Conservation (phyloP, 2,113 vertebrate species). For the Anser brachyrhynchus region DNA sequence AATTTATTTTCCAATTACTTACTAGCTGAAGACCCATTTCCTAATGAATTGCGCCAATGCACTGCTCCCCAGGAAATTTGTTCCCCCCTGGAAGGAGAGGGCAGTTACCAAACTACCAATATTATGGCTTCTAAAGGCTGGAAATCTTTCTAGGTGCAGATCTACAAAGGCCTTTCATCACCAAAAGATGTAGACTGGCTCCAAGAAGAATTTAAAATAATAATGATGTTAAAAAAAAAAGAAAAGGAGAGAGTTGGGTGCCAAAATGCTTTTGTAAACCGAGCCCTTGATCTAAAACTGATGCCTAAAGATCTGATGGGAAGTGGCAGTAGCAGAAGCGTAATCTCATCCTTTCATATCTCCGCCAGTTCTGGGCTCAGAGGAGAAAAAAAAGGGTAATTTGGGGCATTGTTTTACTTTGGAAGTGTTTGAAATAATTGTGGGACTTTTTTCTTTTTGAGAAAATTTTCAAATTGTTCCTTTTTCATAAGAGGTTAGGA, state of each 20-base stretch:
- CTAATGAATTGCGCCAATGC: slow-evolving; percentile 34
- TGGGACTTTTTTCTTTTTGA: neutral
- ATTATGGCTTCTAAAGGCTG: neutral
- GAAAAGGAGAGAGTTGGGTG: neutral
- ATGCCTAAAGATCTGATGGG: slow-evolving; percentile 63
- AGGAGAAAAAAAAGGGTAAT: neutral
- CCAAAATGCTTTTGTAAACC: slow-evolving; percentile 55
- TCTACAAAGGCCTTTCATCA: slow-evolving; percentile 9
- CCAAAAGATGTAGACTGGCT: neutral
- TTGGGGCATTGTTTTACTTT: slow-evolving; percentile 17
- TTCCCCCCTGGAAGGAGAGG: neutral
- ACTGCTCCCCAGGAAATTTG: neutral
- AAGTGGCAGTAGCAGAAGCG: slow-evolving; percentile 41
- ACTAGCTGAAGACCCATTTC: slow-evolving; percentile 61
- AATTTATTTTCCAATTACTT: slow-evolving; percentile 34
- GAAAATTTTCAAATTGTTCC: neutral
- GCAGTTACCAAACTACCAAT: neutral
- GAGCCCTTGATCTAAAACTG: slow-evolving; percentile 60
- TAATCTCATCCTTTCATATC: slow-evolving; percentile 63
- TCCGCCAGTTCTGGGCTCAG: slow-evolving; percentile 5
- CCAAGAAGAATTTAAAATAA: neutral
- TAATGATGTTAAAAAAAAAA: neutral
- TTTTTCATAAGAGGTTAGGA: neutral
- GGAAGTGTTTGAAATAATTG: neutral
- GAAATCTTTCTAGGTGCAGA: neutral